Evolutionary conservation across 2,113 vertebrate species (phyloP).

Genomic region (Mionectes macconnelli): DNA sequence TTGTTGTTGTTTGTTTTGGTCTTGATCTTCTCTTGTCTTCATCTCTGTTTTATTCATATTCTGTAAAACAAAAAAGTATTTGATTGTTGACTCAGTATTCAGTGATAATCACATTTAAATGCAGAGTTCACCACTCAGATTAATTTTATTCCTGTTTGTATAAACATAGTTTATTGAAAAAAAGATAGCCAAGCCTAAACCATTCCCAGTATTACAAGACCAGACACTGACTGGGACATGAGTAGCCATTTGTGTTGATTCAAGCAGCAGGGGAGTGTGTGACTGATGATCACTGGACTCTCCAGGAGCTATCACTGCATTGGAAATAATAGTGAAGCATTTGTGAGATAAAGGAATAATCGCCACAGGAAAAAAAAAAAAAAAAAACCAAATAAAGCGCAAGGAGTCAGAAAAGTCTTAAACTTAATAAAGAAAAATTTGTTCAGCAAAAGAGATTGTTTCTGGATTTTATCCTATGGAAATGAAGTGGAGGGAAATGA

Average conservation of each 20-base stretch:
- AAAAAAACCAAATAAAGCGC: neutral
- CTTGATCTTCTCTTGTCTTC: neutral
- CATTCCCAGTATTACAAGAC: neutral
- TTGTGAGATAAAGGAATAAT: constrained; percentile 22
- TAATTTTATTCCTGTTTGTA: neutral
- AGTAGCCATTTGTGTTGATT: neutral
- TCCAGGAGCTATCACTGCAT: neutral
- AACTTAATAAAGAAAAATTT: too few relatives aligned
- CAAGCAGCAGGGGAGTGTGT: neutral
- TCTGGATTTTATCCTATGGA: neutral
- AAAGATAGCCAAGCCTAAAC: neutral
- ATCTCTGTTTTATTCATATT: neutral
- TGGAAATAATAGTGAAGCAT: neutral
- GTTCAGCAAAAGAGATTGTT: neutral
- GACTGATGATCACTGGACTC: neutral
- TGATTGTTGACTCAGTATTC: neutral
- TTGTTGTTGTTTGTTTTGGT: neutral
- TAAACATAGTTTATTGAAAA: neutral
- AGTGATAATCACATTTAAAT: neutral
- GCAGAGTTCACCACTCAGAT: neutral
- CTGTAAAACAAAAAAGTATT: neutral
- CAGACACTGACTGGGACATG: neutral
- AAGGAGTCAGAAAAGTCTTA: neutral
- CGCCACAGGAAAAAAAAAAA: neutral
- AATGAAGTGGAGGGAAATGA: neutral